Conservation (phyloP, 2,113 vertebrate genomes). For the Anoplopoma fimbria region DNA sequence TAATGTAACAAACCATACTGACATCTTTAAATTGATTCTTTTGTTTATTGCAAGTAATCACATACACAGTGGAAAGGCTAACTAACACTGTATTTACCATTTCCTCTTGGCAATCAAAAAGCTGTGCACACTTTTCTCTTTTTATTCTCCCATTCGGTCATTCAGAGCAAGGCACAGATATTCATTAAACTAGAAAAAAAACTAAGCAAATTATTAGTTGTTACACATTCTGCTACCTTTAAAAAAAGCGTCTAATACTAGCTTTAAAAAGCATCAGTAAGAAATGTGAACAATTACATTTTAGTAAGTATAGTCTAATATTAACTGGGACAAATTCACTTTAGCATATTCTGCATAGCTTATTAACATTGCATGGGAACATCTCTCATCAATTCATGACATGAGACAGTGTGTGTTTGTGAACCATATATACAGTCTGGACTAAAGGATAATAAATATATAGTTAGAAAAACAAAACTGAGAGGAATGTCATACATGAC, state of each 20-base stretch:
- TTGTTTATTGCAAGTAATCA: conserved; percentile 46
- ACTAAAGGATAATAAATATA: conserved; percentile 67
- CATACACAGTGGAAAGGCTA: conserved; percentile 25
- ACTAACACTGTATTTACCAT: conserved; percentile 4
- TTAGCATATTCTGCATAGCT: conserved; percentile 50
- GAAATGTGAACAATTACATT: conserved; percentile 9
- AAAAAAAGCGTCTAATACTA: conserved; percentile 10
- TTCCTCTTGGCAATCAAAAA: neutral
- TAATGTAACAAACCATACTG: conserved; percentile 21
- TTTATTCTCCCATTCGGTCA: conserved; percentile 1
- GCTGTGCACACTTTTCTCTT: neutral
- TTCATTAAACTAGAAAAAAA: conserved; percentile 27
- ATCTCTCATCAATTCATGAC: neutral
- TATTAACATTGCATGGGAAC: conserved; percentile 38
- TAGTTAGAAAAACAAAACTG: conserved; percentile 57
- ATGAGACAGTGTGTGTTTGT: conserved; percentile 23
- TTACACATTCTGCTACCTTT: conserved; percentile 20
- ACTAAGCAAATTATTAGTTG: conserved; percentile 17
- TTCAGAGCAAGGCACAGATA: conserved; percentile 64
- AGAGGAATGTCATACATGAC: conserved; percentile 49
- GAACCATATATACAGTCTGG: conserved; percentile 47
- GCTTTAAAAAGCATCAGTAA: conserved; percentile 25
- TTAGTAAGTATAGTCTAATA: neutral
- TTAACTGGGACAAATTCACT: conserved; percentile 7
- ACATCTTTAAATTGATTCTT: conserved; percentile 1